Conservation (phyloP, 2,797 vertebrate genomes). For the Cryptoblepharus egeriae region DNA sequence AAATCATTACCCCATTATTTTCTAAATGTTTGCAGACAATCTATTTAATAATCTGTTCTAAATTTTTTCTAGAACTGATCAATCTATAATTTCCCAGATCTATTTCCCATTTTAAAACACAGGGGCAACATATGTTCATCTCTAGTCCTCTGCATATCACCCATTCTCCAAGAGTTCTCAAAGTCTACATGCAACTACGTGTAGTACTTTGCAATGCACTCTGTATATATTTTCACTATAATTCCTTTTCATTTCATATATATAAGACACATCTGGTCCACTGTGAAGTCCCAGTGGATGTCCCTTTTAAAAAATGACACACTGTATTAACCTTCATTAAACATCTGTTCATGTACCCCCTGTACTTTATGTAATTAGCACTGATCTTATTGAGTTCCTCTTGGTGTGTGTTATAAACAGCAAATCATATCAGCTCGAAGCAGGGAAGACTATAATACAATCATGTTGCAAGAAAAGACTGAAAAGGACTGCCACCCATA, state of each 20-base stretch:
- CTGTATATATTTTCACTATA: conserved; percentile 8
- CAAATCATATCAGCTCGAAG: conserved; percentile 41
- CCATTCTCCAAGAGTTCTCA: too few species aligned
- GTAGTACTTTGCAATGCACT: conserved; percentile 19
- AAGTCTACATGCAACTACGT: not conserved
- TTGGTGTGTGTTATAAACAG: conserved; percentile 55
- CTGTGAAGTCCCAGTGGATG: conserved; percentile 38
- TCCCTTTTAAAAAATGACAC: conserved; percentile 38
- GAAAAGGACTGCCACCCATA: conserved; percentile 73
- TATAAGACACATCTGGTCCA: conserved; percentile 44
- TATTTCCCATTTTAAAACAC: too few species aligned
- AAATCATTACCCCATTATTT: too few species aligned
- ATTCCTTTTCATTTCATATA: conserved; percentile 6
- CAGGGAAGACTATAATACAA: conserved; percentile 48
- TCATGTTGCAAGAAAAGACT: conserved; percentile 49
- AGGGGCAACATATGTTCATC: too few species aligned
- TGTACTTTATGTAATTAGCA: conserved; percentile 61
- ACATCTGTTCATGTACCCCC: conserved; percentile 40
- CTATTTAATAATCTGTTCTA: too few species aligned
- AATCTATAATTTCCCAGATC: too few species aligned
- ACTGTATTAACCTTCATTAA: conserved; percentile 64
- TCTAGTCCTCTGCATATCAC: too few species aligned
- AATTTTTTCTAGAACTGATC: too few species aligned
- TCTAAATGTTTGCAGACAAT: too few species aligned
- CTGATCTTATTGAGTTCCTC: conserved; percentile 55